Conservation (phyloP, 64 coral and sea anemone genomes). For the Dendronephthya gigantea region DNA sequence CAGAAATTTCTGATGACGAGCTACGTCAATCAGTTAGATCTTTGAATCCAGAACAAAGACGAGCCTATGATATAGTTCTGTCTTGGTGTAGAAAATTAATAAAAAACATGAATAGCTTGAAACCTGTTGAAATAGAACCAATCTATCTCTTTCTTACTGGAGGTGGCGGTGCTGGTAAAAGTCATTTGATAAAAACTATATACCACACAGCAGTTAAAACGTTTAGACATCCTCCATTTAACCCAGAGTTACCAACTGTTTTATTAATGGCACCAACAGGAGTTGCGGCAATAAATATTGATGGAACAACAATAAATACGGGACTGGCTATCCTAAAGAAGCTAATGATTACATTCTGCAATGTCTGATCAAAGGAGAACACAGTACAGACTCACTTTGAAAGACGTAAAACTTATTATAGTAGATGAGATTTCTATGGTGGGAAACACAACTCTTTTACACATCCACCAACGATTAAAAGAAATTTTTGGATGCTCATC, state of each 20-base stretch:
- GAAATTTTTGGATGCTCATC: too few relatives aligned
- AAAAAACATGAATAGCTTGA: conserved; percentile 23
- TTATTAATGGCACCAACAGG: conserved; percentile 44
- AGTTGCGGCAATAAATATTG: conserved; percentile 28
- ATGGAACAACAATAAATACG: conserved; percentile 43
- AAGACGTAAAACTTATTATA: neutral
- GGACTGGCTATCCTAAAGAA: conserved; percentile 22
- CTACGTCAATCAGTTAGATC: conserved; percentile 24
- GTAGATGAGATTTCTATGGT: too few relatives aligned
- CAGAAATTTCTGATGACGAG: conserved; percentile 32
- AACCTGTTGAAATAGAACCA: conserved; percentile 34
- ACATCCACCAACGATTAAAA: too few relatives aligned
- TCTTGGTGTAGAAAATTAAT: conserved; percentile 35
- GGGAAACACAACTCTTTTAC: too few relatives aligned
- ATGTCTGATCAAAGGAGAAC: too few relatives aligned
- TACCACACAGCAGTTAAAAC: conserved; percentile 39
- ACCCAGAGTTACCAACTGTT: conserved; percentile 37
- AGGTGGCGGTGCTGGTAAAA: conserved; percentile 30
- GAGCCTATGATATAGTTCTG: conserved; percentile 28
- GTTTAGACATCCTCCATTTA: conserved; percentile 16
- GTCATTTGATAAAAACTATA: conserved; percentile 47
- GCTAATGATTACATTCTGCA: too few relatives aligned
- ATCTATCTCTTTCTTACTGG: conserved; percentile 36
- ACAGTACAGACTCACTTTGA: too few relatives aligned
- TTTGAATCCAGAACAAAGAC: conserved; percentile 23